These are phyloP conservation scores for Ciconia boyciana DNA, from an alignment of 2,113 vertebrate genomes.

Conservation along the genomic window DNA sequence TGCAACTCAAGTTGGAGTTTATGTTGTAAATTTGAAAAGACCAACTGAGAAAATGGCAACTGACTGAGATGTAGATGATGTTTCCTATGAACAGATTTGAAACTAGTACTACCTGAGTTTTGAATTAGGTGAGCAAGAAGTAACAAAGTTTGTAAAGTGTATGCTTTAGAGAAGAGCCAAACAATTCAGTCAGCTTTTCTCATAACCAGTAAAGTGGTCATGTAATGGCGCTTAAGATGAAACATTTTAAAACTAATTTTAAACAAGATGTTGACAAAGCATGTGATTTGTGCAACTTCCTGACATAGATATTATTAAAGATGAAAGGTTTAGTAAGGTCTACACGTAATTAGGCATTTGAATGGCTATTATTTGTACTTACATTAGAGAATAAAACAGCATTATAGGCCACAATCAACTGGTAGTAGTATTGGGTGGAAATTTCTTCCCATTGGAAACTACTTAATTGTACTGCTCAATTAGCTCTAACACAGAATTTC, in stretches of 20 bases:
- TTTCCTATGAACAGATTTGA: background rate
- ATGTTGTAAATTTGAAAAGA: background rate
- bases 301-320: background rate
- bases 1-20: background rate
- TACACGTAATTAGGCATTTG: background rate
- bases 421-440: background rate
- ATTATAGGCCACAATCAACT: background rate
- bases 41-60: background rate
- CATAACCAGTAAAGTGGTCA: background rate
- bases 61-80: background rate
- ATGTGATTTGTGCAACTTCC: background rate
- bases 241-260: background rate
- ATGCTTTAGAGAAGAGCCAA: background rate
- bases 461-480: background rate
- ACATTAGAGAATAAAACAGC: background rate
- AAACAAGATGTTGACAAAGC: background rate
- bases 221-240: background rate
- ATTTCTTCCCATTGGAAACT: background rate
- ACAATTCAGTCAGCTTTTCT: background rate
- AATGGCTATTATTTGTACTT: background rate
- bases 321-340: background rate
- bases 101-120: background rate
- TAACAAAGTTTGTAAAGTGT: background rate
- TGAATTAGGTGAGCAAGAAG: background rate
- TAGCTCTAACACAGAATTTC: background rate